Evolutionary conservation across 35 echinoderm and acorn worm genomes (phyloP), one percentile per base, ranked within the genome.

Genomic region (Lytechinus variegatus): DNA sequence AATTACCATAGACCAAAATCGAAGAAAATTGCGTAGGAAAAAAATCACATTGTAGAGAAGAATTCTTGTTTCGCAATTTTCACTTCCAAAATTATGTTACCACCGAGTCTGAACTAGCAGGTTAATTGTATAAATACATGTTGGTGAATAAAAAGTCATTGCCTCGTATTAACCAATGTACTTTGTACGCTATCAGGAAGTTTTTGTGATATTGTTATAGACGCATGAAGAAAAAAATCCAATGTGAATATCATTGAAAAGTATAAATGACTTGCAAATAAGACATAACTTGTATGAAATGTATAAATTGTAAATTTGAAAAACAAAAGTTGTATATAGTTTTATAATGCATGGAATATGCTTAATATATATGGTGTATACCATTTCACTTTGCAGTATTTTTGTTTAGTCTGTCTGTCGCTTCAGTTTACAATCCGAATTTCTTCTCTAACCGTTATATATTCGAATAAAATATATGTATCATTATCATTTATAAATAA

Each of bases 271-370:
- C 52, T 79, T 79, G 21, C 66, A 79, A 79, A 79, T 79, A 12
- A 90, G 88, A 90, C 13, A 58, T 58, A 33, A 14, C 88, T 54
- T 90, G 88, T 90, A 90, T 90, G 2, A 33, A 51, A 52, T 90
- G 88, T 54, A 90, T 29, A 14, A 33, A 51, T 14, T 90, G 88
- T 54, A 90, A 3, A 90, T 54, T 79, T 8, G 6, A 79, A 24
- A 79, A 79, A 90, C 13, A 14, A 44, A 90, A n/a, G 16, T 54
- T 90, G 88, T 90, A 90, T 33, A 90, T 90, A 90, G 88, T 90
- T 90, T 90, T 90, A 16, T 90, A 90, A 52, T 33, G 28, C 27
- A 54, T 16, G 8, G 88, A 90, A 90, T 27, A 90, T 90, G 52
- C 66, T 79, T 24, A 79, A 79, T 24, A 79, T 79, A 24, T 79